Conservation (phyloP, 1,140 invertebrate genomes). For the Aethina tumida region DNA sequence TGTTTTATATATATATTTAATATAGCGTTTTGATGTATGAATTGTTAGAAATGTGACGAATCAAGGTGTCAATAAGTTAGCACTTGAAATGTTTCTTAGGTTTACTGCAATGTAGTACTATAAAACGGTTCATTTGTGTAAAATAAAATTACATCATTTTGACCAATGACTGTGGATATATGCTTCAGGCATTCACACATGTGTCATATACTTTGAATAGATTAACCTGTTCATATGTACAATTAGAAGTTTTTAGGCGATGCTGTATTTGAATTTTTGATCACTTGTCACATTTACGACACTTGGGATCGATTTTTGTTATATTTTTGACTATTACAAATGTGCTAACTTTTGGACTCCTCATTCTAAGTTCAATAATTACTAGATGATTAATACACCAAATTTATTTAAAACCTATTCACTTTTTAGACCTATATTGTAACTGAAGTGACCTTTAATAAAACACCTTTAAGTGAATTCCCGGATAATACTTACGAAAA, state of each 20-base stretch:
- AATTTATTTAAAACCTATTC: no score
- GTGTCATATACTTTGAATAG: slow-evolving; percentile 89
- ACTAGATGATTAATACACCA: no score
- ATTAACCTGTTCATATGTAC: slow-evolving; percentile 95
- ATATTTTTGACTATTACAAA: not conserved
- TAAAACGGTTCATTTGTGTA: no score
- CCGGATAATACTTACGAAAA: slow-evolving; percentile 62
- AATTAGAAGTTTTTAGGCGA: slow-evolving; percentile 97
- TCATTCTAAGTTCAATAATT: no score
- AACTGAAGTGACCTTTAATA: slow-evolving; percentile 66
- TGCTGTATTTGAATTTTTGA: slow-evolving; percentile 71
- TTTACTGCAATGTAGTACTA: no score
- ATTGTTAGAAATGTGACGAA: no score
- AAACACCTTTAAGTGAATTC: slow-evolving; percentile 72
- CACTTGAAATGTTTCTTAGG: no score
- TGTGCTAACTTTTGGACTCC: no score
- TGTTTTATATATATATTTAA: no score
- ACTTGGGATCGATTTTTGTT: slow-evolving; percentile 37
- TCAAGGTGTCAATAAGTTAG: no score
- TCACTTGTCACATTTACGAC: slow-evolving; percentile 77
- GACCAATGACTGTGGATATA: slow-evolving; percentile 71
- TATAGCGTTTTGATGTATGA: no score
- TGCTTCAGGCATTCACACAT: slow-evolving; percentile 93
- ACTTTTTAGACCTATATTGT: slow-evolving; percentile 71
- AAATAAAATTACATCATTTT: no score